Base-by-base conservation (phyloP, 1,140 invertebrate species). In the Zaprionus ghesquierei region DNA sequence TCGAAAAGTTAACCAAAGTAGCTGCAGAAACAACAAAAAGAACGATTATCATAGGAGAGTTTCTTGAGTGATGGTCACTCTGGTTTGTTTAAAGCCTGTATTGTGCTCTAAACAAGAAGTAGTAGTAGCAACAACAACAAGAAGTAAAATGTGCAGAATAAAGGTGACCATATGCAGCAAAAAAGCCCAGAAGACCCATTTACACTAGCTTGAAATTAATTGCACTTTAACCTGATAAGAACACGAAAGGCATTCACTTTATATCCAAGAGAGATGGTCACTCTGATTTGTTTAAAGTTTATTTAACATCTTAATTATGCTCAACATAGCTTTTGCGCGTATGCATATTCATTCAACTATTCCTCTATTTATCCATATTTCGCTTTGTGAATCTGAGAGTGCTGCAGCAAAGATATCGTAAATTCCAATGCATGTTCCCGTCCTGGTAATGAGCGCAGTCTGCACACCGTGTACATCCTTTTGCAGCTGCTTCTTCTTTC, bases 41-140 rank as follows among this genome's bases (percentile, higher is more conserved):
- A n/a, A n/a, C n/a, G n/a, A n/a, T n/a, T n/a, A n/a, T n/a, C n/a
- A n/a, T n/a, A n/a, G n/a, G n/a, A n/a, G n/a, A n/a, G n/a, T n/a
- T n/a, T n/a, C n/a, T n/a, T n/a, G n/a, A n/a, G n/a, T n/a, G n/a
- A n/a, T n/a, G n/a, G n/a, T n/a, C n/a, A n/a, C n/a, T n/a, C n/a
- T n/a, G n/a, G n/a, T n/a, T n/a, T n/a, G n/a, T n/a, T n/a, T n/a
- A n/a, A n/a, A n/a, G n/a, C n/a, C n/a, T n/a, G n/a, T n/a, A n/a
- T n/a, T n/a, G n/a, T n/a, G n/a, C n/a, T n/a, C n/a, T n/a, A n/a
- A n/a, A n/a, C n/a, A n/a, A n/a, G 20, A 22, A 51, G 27, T 41
- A 65, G 50, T 33, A 78, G 51, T 23, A 41, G 66, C 44, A 71
- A 60, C 49, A 64, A 56, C 56, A 71, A 23, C 46, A 71, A 77